phyloP scores from a whole-genome alignment of 2,797 vertebrate species.

The Lepidocolaptes lacrymiger region DNA sequence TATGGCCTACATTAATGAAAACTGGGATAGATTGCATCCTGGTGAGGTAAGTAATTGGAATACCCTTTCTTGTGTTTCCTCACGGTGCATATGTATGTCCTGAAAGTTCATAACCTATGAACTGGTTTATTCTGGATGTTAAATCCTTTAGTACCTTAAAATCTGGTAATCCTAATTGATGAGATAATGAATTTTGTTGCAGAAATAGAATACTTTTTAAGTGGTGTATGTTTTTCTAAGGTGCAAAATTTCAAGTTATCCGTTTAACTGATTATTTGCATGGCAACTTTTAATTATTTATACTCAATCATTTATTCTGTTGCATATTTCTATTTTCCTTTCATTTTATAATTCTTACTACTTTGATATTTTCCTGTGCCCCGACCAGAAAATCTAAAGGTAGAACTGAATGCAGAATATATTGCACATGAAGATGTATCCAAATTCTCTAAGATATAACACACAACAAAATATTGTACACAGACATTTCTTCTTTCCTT shows the following conservation, averaged over 20 bases:
- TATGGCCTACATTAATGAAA: constrained; percentile 95
- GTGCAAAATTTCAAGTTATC: neutral
- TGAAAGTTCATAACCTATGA: neutral
- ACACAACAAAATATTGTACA: neutral
- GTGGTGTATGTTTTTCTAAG: neutral
- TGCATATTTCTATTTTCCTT: neutral
- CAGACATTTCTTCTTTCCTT: neutral
- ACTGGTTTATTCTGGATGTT: neutral
- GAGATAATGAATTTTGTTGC: neutral
- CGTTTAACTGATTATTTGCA: neutral
- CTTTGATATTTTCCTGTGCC: neutral
- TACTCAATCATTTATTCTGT: neutral
- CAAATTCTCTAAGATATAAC: neutral
- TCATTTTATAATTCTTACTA: neutral
- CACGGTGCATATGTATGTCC: neutral
- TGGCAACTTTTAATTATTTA: neutral
- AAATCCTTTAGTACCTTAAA: neutral
- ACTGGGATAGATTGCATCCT: constrained; percentile 95
- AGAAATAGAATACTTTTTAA: neutral
- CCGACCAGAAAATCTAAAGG: neutral
- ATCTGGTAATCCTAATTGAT: neutral
- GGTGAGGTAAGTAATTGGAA: constrained; percentile 83
- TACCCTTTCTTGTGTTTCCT: neutral
- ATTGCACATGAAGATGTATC: neutral
- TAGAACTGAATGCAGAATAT: neutral